Evolutionary conservation across 1,140 invertebrate species (phyloP).

Genomic region (Drosophila bipectinata): DNA sequence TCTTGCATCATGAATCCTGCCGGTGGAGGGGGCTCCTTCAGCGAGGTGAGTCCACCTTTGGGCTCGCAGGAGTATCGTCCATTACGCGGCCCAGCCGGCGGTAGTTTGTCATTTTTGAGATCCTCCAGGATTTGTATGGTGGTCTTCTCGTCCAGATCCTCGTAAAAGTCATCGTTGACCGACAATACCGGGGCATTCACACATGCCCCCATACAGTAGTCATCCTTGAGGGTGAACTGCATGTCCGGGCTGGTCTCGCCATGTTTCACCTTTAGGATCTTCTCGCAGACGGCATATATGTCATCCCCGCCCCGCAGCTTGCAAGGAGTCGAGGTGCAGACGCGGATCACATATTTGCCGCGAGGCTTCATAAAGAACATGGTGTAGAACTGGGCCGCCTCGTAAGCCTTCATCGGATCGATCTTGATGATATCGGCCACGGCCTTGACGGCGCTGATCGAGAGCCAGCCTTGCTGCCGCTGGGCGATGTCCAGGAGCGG

Average conservation of each 20-base stretch:
- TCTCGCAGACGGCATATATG: conserved; percentile 20
- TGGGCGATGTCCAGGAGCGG: conserved; percentile 61
- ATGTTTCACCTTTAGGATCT: conserved; percentile 11
- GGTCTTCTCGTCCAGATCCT: conserved; percentile 37
- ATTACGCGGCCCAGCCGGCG: conserved; percentile 20
- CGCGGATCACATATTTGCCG: conserved; percentile 20
- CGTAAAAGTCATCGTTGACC: conserved; percentile 58
- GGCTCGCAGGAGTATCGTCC: conserved; percentile 42
- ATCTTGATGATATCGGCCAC: conserved; percentile 45
- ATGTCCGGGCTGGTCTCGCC: conserved; percentile 46
- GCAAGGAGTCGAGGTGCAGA: conserved; percentile 51
- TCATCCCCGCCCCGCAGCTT: conserved; percentile 40
- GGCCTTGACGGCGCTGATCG: conserved; percentile 43
- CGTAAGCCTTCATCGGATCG: conserved; percentile 47
- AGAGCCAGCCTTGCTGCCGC: conserved; percentile 60
- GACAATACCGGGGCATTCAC: conserved; percentile 46
- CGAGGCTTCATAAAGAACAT: conserved; percentile 48
- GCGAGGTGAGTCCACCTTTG: conserved; percentile 6
- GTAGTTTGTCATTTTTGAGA: conserved; percentile 8
- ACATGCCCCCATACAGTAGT: conserved; percentile 51
- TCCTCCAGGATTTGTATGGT: conserved; percentile 14
- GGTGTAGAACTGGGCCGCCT: conserved; percentile 49
- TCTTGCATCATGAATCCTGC: conserved; percentile 41
- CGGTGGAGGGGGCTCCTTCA: conserved; percentile 21
- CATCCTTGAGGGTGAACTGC: conserved; percentile 39